Conservation (phyloP, 2,797 vertebrate species). For the Crenichthys baileyi region DNA sequence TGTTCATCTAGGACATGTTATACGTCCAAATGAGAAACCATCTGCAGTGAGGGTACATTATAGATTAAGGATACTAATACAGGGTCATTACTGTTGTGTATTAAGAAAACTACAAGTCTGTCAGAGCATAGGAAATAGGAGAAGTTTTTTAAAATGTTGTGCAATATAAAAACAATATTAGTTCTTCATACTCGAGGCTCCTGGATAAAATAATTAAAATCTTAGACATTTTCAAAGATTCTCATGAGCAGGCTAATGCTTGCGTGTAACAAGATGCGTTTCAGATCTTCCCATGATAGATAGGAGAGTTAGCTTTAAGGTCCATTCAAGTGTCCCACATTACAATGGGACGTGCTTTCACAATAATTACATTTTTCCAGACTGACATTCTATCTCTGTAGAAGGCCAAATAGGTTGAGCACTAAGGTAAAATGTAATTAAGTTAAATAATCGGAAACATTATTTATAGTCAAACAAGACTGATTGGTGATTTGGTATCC, state of each 20-base stretch:
- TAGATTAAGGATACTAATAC: slow-evolving; percentile 17
- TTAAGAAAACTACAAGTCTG: slow-evolving; percentile 3
- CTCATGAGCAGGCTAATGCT: not conserved
- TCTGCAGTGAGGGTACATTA: slow-evolving; percentile 62
- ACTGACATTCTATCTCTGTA: not conserved
- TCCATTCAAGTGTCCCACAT: too few species aligned
- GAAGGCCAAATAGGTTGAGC: not conserved
- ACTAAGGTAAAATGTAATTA: not conserved
- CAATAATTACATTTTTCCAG: not conserved
- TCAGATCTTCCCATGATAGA: not conserved
- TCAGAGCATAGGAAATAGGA: not conserved
- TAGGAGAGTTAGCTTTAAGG: not conserved
- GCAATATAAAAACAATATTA: not conserved
- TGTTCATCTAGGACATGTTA: slow-evolving; percentile 74
- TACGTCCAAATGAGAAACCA: slow-evolving; percentile 71
- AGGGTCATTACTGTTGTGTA: slow-evolving; percentile 2
- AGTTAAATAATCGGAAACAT: not conserved
- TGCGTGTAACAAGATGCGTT: not conserved
- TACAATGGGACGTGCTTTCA: not conserved
- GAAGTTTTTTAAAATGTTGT: not conserved
- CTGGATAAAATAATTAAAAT: not conserved
- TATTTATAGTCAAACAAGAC: not conserved
- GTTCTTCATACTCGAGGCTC: not conserved
- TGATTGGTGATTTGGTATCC: not conserved
- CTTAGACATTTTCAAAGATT: not conserved